These are phyloP conservation scores for Choloepus didactylus DNA, from an alignment of 2,797 vertebrate genomes.

Conservation along the genomic window DNA sequence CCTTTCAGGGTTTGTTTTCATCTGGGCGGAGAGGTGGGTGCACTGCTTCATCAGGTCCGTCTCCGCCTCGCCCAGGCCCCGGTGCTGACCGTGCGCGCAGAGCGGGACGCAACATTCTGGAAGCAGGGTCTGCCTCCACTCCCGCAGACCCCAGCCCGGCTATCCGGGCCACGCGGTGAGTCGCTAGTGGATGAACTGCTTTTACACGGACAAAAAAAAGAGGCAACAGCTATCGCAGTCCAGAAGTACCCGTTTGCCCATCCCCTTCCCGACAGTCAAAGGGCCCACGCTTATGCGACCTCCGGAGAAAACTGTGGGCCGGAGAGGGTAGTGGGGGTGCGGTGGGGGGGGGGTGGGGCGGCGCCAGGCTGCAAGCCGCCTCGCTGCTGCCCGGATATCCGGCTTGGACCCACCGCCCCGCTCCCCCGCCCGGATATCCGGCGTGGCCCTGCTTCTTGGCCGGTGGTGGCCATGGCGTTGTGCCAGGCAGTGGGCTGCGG, in stretches of 20 bases:
- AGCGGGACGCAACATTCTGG: background rate
- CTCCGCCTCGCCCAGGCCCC: background rate
- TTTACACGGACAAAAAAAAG: background rate
- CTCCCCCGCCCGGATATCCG: background rate
- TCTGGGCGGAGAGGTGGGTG: background rate
- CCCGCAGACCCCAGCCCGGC: background rate
- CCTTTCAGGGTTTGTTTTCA: background rate
- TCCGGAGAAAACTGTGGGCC: too few relatives aligned
- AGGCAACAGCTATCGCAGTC: background rate
- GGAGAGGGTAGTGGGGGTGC: too few relatives aligned
- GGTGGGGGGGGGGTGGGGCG: too few relatives aligned
- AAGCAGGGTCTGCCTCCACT: background rate
- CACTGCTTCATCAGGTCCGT: background rate
- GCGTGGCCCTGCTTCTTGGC: fast-evolving
- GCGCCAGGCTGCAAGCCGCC: too few relatives aligned
- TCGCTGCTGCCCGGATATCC: too few relatives aligned
- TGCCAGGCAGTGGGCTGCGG: fast-evolving
- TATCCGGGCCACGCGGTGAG: background rate
- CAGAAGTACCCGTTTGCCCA: background rate
- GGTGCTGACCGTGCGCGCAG: background rate
- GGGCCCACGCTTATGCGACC: fast-evolving
- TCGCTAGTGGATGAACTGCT: background rate
- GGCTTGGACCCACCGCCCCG: too few relatives aligned
- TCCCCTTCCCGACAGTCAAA: background rate
- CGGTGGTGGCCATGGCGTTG: fast-evolving